phyloP scores from a whole-genome alignment of 2,113 vertebrate genomes.

The Osmerus eperlanus region DNA sequence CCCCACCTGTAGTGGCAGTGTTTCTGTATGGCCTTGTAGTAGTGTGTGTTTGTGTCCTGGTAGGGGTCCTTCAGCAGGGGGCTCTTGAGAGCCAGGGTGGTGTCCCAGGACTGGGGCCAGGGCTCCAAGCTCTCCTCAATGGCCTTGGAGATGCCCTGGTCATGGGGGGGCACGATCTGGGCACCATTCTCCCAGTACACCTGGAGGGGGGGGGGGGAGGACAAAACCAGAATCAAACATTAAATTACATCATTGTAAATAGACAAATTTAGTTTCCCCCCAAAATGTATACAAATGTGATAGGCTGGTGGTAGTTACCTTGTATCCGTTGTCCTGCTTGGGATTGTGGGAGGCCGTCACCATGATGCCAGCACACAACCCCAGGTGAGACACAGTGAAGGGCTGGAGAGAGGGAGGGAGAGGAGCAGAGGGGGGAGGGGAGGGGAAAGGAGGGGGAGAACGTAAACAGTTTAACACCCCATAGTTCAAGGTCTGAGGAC shows the following conservation, averaged over 20 bases:
- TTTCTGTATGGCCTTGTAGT: constrained; percentile 86
- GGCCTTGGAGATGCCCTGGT: constrained; percentile 83
- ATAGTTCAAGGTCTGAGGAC: neutral
- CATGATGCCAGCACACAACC: constrained; percentile 94
- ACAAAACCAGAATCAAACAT: neutral
- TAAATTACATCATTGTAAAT: neutral
- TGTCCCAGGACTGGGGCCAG: constrained; percentile 88
- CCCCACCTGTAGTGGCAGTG: constrained; percentile 90
- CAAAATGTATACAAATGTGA: too few relatives aligned
- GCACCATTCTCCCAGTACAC: constrained; percentile 97
- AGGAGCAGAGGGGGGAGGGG: neutral
- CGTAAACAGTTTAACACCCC: neutral
- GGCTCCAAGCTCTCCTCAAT: constrained; percentile 90
- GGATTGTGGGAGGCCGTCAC: constrained; percentile 97
- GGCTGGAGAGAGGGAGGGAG: constrained; percentile 70
- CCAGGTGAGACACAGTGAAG: constrained; percentile 84
- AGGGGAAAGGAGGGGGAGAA: neutral
- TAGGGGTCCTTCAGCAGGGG: constrained; percentile 80
- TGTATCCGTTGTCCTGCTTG: constrained; percentile 97
- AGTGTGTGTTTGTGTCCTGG: constrained; percentile 73
- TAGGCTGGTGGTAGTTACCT: constrained; percentile 68
- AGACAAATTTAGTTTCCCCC: neutral
- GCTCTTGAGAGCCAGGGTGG: constrained; percentile 72
- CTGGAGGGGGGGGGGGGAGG: constrained; percentile 55
- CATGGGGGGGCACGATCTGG: constrained; percentile 93